Percentiles rank a stretch among this genome's conserved stretches.
Evolutionary conservation across 23 tunicate genomes (phyloP).

Genomic region (Corella eumyota): DNA sequence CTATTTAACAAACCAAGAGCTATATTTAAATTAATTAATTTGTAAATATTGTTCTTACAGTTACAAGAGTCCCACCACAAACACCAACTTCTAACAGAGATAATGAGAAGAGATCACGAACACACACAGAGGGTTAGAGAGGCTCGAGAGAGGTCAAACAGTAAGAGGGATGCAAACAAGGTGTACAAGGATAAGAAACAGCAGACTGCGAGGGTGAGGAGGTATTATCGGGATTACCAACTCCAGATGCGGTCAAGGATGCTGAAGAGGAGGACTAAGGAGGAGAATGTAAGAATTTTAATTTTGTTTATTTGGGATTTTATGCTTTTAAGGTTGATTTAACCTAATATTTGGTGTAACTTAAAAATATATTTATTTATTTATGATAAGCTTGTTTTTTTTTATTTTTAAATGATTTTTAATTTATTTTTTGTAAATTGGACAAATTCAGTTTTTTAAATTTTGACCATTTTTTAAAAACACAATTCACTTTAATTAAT

Average conservation of each 20-base stretch:
- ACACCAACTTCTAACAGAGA: conserved; percentile 64
- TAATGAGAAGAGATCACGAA: conserved; percentile 80
- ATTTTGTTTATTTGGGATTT: not conserved
- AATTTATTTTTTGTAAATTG: too few relatives aligned
- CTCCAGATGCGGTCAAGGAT: conserved; percentile 75
- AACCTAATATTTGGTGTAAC: not conserved
- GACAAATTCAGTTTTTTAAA: too few relatives aligned
- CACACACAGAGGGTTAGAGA: conserved; percentile 76
- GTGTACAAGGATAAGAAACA: conserved; percentile 41
- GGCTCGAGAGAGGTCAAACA: conserved; percentile 21
- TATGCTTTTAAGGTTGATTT: too few relatives aligned
- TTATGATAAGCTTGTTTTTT: not conserved
- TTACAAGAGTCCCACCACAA: conserved; percentile 67
- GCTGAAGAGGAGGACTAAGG: conserved; percentile 81
- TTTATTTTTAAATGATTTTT: too few relatives aligned
- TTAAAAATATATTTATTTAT: conserved; percentile 5
- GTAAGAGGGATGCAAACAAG: conserved; percentile 35
- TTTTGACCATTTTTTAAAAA: too few relatives aligned
- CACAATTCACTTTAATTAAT: too few relatives aligned
- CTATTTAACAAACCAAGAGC: too few relatives aligned
- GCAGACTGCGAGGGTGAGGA: conserved; percentile 74
- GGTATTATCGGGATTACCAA: conserved; percentile 83
- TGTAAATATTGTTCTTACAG: conserved; percentile 24
- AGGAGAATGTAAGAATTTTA: conserved; percentile 46
- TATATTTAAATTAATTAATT: too few relatives aligned